Evolutionary conservation across 2,113 vertebrate species (phyloP).

Genomic region (Amphilophus citrinellus): DNA sequence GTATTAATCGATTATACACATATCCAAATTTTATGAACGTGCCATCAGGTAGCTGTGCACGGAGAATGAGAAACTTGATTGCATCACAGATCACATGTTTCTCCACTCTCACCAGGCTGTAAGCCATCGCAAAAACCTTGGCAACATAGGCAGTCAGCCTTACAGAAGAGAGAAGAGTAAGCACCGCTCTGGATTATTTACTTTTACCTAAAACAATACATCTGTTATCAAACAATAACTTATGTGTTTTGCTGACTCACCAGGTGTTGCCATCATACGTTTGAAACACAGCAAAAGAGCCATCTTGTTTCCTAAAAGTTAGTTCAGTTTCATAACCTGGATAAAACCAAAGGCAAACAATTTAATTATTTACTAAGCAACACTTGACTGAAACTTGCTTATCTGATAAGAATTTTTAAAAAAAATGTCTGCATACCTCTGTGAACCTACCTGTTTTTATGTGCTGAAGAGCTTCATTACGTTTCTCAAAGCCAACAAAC

Average conservation of each 20-base stretch:
- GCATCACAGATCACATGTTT: slow-evolving; percentile 81
- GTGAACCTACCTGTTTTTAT: slow-evolving; percentile 65
- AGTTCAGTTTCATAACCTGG: slow-evolving; percentile 53
- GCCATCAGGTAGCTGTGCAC: slow-evolving; percentile 84
- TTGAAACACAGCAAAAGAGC: slow-evolving; percentile 56
- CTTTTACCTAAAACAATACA: background rate
- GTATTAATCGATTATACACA: slow-evolving; percentile 77
- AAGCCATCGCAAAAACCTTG: slow-evolving; percentile 89
- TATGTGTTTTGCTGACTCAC: slow-evolving; percentile 18
- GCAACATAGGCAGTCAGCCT: slow-evolving; percentile 92
- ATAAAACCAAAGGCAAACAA: background rate
- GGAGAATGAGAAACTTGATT: slow-evolving; percentile 89
- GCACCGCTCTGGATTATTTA: slow-evolving; percentile 1
- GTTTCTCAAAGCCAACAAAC: slow-evolving; percentile 57
- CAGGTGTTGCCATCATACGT: background rate
- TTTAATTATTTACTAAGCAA: background rate
- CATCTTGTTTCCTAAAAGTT: slow-evolving; percentile 52
- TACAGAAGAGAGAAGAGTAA: background rate
- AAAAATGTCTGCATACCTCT: background rate
- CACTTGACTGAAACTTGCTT: background rate
- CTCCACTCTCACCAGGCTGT: slow-evolving; percentile 68
- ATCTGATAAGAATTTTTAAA: background rate
- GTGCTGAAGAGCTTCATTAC: slow-evolving; percentile 54
- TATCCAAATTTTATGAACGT: slow-evolving; percentile 82
- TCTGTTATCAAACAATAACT: background rate